A percentile compares a stretch with the other conserved stretches of the same genome.
Evolutionary conservation across 1,140 invertebrate species (phyloP).

Genomic region (Zeugodacus cucurbitae): DNA sequence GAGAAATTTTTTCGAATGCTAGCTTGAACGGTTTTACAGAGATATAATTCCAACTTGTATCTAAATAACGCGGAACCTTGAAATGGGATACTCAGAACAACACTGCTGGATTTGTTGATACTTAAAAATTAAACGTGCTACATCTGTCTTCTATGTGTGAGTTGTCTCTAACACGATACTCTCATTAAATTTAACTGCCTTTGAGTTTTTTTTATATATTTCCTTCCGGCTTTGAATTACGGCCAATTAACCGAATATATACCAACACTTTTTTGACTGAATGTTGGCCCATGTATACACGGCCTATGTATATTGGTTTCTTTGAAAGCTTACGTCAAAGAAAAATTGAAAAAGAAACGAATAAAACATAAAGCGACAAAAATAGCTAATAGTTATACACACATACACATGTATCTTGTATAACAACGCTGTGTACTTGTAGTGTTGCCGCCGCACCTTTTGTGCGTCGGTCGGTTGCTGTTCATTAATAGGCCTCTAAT

Average conservation of each 20-base stretch:
- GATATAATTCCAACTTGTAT: no score
- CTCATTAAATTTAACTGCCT: no score
- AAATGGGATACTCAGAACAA: no score
- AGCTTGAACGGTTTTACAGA: no score
- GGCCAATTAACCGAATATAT: background rate
- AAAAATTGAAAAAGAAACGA: background rate
- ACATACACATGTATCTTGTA: background rate
- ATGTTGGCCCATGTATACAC: background rate
- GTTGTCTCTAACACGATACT: no score
- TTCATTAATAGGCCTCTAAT: slow-evolving; percentile 1
- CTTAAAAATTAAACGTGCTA: no score
- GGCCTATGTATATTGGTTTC: background rate
- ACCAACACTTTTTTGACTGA: background rate
- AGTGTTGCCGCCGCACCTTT: background rate
- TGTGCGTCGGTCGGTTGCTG: background rate
- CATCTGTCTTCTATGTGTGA: no score
- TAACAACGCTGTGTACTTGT: background rate
- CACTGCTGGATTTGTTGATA: no score
- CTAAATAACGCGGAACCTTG: no score
- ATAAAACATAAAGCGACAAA: background rate
- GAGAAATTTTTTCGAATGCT: no score
- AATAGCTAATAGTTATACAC: background rate
- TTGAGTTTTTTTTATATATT: no score
- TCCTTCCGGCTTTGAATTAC: no score
- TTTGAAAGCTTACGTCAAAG: background rate